These are phyloP conservation scores for Caenorhabditis becei DNA, from an alignment of 2,888 invertebrate species.

Conservation along the genomic window DNA sequence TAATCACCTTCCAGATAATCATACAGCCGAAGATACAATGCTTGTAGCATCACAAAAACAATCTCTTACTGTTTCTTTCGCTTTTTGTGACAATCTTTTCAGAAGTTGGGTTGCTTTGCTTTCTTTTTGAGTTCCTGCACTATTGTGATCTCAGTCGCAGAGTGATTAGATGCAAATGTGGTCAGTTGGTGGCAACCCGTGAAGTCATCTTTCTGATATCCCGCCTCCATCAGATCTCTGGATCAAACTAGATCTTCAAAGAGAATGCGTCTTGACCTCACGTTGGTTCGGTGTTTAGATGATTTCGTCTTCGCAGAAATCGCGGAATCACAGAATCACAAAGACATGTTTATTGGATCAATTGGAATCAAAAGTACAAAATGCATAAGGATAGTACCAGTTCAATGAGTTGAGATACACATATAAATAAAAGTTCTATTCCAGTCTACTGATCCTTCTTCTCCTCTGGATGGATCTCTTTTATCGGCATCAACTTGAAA, in stretches of 20 bases:
- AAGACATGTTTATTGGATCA: no score
- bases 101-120: constrained; percentile 4
- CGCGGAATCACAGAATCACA: not conserved
- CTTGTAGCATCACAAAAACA: constrained; percentile 39
- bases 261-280: not conserved
- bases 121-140: constrained; percentile 6
- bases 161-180: no score
- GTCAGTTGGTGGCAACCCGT: no score
- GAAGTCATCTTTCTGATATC: not conserved
- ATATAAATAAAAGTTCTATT: not conserved
- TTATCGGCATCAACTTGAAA: constrained; percentile 81
- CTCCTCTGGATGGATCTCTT: constrained; percentile 81
- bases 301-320: not conserved
- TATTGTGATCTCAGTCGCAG: no score
- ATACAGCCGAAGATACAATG: constrained; percentile 24
- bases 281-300: not conserved
- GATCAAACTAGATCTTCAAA: constrained; percentile 15
- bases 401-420: constrained; percentile 10
- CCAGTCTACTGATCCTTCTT: constrained; percentile 20
- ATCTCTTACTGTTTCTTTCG: constrained; percentile 4
- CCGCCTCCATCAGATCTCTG: not conserved
- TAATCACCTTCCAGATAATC: constrained; percentile 47
- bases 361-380: not conserved
- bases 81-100: not conserved
- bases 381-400: constrained; percentile 11